A percentile compares a stretch with the other conserved stretches of the same genome.
Conservation (phyloP, 92 coral and sea anemone genomes). For the Metridium senile region DNA sequence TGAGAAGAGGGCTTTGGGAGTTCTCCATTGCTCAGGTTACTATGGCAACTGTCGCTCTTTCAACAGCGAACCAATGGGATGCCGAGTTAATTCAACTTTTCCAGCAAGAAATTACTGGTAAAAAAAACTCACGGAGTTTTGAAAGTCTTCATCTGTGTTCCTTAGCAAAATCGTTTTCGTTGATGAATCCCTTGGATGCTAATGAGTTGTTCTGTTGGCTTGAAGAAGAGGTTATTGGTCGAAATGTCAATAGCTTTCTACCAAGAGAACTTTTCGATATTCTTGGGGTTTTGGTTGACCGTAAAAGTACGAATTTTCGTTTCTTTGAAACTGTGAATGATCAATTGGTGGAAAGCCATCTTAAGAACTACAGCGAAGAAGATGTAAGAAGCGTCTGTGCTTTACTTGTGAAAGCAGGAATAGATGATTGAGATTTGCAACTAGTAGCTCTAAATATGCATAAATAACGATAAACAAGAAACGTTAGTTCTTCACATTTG, state of each 20-base stretch:
- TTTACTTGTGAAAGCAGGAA: conserved; percentile 8
- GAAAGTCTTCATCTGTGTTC: conserved; percentile 16
- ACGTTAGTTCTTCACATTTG: neutral
- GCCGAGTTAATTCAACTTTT: neutral
- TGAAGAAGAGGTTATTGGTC: conserved; percentile 22
- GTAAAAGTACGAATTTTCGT: neutral
- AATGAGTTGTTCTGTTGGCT: conserved; percentile 9
- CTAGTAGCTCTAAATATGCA: neutral
- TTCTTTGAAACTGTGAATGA: conserved; percentile 16
- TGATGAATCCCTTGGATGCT: neutral
- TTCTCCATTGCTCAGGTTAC: conserved; percentile 22
- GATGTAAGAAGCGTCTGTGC: neutral
- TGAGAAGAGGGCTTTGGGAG: conserved; percentile 19
- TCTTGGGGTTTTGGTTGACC: conserved; percentile 6
- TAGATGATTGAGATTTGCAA: neutral
- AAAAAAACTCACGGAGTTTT: conserved; percentile 28
- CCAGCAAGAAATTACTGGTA: conserved; percentile 16
- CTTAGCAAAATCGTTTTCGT: conserved; percentile 9
- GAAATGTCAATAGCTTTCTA: conserved; percentile 2
- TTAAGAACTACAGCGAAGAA: conserved; percentile 1
- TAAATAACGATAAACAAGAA: neutral
- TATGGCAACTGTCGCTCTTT: conserved; percentile 32
- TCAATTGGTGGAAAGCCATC: conserved; percentile 1
- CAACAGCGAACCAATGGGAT: conserved; percentile 20
- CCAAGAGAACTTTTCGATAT: conserved; percentile 19